Base-by-base conservation (phyloP, 2,113 vertebrate species). In the Herpailurus yagouaroundi region DNA sequence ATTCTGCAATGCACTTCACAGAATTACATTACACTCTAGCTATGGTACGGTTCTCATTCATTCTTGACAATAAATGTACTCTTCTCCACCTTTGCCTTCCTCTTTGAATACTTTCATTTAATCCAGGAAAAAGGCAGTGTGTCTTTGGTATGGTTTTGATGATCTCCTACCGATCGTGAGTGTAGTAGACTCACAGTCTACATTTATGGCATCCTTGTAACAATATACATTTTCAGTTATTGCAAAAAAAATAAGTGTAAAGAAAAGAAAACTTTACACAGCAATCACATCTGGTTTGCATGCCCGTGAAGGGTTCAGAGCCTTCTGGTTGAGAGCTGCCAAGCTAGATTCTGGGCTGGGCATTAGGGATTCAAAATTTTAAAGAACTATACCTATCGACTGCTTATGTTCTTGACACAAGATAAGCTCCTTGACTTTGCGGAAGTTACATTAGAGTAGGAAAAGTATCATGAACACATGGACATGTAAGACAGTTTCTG, bases 211-310 rank as follows among this genome's bases (percentile, higher is more conserved):
- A 45, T 93, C 19, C 19, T 63, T 41, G 38, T 76, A 88, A 12
- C 31, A 64, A 63, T 89, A 27, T 11, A 15, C 5, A 19, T 79
- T 76, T 82, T 90, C 3, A 50, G 18, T 94, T 92, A 79, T 80
- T 89, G 31, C 15, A 71, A 45, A 91, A 95, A 95, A 86, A 36
- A 36, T 63, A 82, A 27, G 68, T 69, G 73, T 55, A n/a, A 60
- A 64, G 45, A 31, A 76, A 88, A 29, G 2, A 55, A 45, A 79
- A 50, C 1, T 36, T 57, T 55, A 11, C 6, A 25, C 13, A 5
- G 12, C 14, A 18, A 33, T 76, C n/a, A n/a, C 38, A 4, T n/a
- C 52, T 79, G 55, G 23, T 93, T 14, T 91, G 5, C 25, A 23
- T 93, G 63, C 1, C 57, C 4, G 1, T 23, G 27, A 93, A 82